phyloP scores from a whole-genome alignment of 2,113 vertebrate genomes.

The Cathartes aura region DNA sequence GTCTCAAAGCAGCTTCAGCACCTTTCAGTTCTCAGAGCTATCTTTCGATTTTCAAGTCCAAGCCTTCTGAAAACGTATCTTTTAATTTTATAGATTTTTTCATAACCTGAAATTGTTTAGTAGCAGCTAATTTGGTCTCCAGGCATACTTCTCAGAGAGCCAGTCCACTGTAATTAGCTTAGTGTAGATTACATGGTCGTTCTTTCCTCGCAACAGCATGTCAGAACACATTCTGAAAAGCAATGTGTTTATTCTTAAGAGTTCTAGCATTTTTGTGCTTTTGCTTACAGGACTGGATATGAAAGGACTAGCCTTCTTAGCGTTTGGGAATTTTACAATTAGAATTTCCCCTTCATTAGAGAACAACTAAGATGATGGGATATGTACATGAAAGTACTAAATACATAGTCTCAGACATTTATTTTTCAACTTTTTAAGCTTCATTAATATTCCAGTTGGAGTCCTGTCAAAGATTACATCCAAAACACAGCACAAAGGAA shows the following conservation, averaged over 20 bases:
- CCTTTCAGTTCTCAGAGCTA: not conserved
- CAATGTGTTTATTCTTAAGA: not conserved
- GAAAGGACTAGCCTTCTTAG: not conserved
- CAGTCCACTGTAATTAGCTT: not conserved
- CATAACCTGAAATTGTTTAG: not conserved
- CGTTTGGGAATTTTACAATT: not conserved
- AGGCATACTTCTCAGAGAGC: not conserved
- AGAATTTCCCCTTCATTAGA: not conserved
- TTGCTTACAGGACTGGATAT: not conserved
- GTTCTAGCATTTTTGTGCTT: not conserved
- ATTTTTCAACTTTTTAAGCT: not conserved
- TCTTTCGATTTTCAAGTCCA: not conserved
- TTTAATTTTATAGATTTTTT: not conserved
- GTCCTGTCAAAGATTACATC: not conserved
- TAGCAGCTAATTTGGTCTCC: not conserved
- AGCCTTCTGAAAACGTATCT: not conserved
- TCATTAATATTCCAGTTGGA: not conserved
- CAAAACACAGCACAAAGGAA: not conserved
- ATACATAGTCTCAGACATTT: not conserved
- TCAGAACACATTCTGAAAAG: not conserved
- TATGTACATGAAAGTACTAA: not conserved
- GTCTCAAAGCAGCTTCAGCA: not conserved
- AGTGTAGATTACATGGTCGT: rapidly evolving
- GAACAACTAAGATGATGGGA: not conserved
- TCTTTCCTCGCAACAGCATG: not conserved